phyloP scores from a whole-genome alignment of 37 sponge, comb jelly and placozoan species.

The Spongilla lacustris region DNA sequence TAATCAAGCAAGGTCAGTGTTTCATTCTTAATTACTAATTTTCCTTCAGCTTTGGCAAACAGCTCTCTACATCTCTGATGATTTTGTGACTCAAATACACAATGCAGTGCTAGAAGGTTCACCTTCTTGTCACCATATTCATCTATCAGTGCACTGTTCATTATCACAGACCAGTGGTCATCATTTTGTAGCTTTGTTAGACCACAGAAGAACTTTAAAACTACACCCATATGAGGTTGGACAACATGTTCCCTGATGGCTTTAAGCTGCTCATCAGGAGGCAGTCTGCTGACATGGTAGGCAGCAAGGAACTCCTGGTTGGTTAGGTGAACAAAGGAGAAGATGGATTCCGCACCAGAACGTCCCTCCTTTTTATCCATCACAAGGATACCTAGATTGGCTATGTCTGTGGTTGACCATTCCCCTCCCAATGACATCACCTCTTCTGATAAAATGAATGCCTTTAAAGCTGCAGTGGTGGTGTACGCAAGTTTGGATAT shows the following conservation, averaged over 20 bases:
- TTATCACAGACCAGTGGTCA: no score
- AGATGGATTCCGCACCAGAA: background rate
- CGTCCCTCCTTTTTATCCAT: background rate
- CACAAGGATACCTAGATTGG: constrained; percentile 4
- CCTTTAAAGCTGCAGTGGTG: background rate
- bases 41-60: no score
- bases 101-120: no score
- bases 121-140: no score
- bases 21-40: no score
- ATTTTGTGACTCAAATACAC: no score
- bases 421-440: background rate
- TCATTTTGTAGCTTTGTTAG: background rate
- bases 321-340: constrained; percentile 27
- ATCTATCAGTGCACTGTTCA: no score
- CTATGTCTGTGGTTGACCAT: background rate
- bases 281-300: background rate
- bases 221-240: constrained; percentile 3
- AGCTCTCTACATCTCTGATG: no score
- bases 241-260: background rate
- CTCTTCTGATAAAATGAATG: no score
- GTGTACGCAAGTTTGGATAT: constrained; percentile 31
- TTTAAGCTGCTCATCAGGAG: background rate
- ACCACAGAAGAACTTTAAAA: constrained; percentile 42
- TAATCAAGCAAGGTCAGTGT: no score
- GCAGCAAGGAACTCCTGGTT: constrained; percentile 36